These are phyloP conservation scores for Nasua narica DNA, from an alignment of 2,797 vertebrate genomes.

Conservation along the genomic window DNA sequence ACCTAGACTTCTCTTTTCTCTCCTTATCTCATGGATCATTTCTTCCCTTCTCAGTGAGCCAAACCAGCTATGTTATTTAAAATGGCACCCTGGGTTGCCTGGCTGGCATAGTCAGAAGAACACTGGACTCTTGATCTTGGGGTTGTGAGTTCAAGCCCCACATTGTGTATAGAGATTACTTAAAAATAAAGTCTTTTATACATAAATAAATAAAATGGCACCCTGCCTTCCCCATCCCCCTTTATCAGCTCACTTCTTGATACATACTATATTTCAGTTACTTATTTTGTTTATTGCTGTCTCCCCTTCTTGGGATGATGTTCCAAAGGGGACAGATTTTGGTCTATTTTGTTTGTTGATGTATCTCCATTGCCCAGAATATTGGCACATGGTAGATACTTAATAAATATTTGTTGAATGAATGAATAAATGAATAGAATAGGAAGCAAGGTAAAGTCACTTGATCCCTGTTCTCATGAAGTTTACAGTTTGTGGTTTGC, in stretches of 20 bases:
- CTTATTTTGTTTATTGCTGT: conserved; percentile 2
- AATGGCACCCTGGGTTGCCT: neutral
- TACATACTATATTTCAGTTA: neutral
- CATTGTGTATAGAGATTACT: neutral
- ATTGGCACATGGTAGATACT: neutral
- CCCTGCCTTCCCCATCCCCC: neutral
- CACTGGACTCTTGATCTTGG: neutral
- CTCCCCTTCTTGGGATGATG: neutral
- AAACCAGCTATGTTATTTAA: neutral
- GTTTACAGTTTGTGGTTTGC: neutral
- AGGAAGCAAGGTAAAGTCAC: neutral
- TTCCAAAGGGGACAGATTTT: neutral
- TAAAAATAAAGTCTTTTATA: neutral
- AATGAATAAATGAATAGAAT: neutral
- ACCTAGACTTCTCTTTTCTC: neutral
- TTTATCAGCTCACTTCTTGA: neutral
- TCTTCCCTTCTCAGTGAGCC: neutral
- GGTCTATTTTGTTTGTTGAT: neutral
- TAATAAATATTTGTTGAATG: neutral
- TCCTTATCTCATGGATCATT: neutral
- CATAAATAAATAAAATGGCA: neutral
- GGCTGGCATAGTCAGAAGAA: neutral
- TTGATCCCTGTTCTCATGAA: neutral
- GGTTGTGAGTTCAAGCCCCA: neutral
- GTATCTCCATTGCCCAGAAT: neutral